Base-by-base conservation (phyloP, 2,888 invertebrate genomes). In the Apotomis turbidana region DNA sequence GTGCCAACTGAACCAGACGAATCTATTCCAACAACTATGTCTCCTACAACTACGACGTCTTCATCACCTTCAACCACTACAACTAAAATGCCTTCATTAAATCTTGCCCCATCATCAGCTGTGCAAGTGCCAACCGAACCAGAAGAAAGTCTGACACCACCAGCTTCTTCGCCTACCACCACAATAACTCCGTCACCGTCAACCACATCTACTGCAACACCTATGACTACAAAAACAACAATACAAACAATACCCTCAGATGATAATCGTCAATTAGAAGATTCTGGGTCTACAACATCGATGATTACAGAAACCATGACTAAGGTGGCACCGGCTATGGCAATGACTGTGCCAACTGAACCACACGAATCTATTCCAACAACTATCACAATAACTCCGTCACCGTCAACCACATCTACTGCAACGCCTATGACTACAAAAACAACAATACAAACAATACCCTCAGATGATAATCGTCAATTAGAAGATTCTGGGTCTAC, bases 1-100 rank as follows among this genome's bases (percentile, higher is more conserved):
- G 69, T 62, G 12, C 55, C 61, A 0, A 46, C 61, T 1, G 61
- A 61, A 49, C 61, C 61, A 60, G 60, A 60, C 13, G 46, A 44
- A 49, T 15, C 61, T 3, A 61, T 49, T 49, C 49, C 49, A 9
- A 49, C 9, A 9, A 10, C 49, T 2, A 49, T 49, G 49, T 10
- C 61, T 5, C 13, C 49, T 10, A 49, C 13, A 49, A 49, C 49
- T 9, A 49, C 10, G 9, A 41, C 2, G 2, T 27, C 27, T 27
- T 27, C 55, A 5, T 5, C 63, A 9, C 6, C 10, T 13, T 12
- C 6, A 44, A 41, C 10, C 4, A 38, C 5, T 10, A 10, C 13
- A 4, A 12, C 52, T 12, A 3, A 8, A 54, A 64, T n/a, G n/a
- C 52, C 63, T 41, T 41, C 41, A 41, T 41, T 6, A 1, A 6